phyloP scores from a whole-genome alignment of 37 sponge, comb jelly and placozoan genomes.

The Halichondria panicea region DNA sequence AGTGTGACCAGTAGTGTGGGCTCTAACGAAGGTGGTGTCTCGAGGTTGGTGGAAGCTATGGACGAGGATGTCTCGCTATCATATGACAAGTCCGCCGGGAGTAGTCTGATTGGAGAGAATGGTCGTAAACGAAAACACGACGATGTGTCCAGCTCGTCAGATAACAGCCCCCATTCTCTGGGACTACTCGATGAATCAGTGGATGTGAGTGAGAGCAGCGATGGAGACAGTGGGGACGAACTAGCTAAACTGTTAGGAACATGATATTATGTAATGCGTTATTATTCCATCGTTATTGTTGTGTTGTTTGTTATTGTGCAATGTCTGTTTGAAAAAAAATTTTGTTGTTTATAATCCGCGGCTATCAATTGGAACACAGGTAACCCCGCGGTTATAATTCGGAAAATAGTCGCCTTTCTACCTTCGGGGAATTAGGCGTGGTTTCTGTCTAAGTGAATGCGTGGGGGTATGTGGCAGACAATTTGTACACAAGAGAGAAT shows the following conservation, averaged over 20 bases:
- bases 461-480: too few species aligned
- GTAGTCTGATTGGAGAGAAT: neutral
- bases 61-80: slow-evolving; percentile 10
- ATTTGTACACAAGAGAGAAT: too few species aligned
- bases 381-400: too few species aligned
- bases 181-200: neutral
- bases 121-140: slow-evolving; percentile 17
- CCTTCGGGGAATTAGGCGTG: too few species aligned
- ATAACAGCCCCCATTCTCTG: neutral
- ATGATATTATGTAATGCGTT: neutral
- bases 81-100: slow-evolving; percentile 27
- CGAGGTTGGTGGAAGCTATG: neutral
- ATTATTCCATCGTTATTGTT: neutral
- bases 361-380: too few species aligned
- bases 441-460: too few species aligned
- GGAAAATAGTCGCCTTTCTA: too few species aligned
- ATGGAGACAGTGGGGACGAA: slow-evolving; percentile 3
- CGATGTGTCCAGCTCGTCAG: neutral
- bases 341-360: too few species aligned
- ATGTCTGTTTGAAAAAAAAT: too few species aligned
- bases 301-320: too few species aligned
- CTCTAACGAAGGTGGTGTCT: neutral
- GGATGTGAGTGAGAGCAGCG: neutral
- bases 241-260: neutral
- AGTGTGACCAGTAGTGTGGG: neutral